Conservation (phyloP, 2,888 invertebrate species). For the Serrognathus titanus region DNA sequence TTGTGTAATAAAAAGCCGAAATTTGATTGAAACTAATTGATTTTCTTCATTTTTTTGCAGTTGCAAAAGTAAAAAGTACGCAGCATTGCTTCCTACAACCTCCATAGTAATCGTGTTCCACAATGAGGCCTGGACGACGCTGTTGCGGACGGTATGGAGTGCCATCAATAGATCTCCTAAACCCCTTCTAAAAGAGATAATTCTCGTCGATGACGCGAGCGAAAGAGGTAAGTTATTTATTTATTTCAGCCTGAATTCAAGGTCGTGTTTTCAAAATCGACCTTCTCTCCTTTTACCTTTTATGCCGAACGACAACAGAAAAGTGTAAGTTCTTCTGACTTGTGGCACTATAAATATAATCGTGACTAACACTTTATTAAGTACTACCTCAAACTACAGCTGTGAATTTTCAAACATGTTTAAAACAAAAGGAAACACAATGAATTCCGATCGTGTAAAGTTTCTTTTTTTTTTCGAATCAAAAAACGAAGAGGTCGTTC, state of each 20-base stretch:
- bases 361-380: no score
- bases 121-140: constrained; percentile 98
- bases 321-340: no score
- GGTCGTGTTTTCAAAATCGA: not conserved
- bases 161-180: constrained; percentile 93
- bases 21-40: no score
- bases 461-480: no score
- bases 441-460: no score
- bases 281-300: not conserved
- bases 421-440: no score
- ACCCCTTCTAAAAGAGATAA: constrained; percentile 85
- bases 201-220: constrained; percentile 97
- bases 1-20: no score
- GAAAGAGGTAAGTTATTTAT: constrained; percentile 67
- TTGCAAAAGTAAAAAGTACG: constrained; percentile 77
- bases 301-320: no score
- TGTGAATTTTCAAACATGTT: no score
- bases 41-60: constrained; percentile 46
- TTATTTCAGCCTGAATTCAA: not conserved
- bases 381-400: no score
- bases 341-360: no score
- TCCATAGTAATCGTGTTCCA: constrained; percentile 99
- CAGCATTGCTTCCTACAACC: constrained; percentile 80
- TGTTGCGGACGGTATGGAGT: constrained; percentile 94
- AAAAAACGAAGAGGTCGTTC: no score